A percentile compares a stretch with the other conserved stretches of the same genome.
Conservation (phyloP, 2,113 vertebrate species). For the Equus przewalskii region DNA sequence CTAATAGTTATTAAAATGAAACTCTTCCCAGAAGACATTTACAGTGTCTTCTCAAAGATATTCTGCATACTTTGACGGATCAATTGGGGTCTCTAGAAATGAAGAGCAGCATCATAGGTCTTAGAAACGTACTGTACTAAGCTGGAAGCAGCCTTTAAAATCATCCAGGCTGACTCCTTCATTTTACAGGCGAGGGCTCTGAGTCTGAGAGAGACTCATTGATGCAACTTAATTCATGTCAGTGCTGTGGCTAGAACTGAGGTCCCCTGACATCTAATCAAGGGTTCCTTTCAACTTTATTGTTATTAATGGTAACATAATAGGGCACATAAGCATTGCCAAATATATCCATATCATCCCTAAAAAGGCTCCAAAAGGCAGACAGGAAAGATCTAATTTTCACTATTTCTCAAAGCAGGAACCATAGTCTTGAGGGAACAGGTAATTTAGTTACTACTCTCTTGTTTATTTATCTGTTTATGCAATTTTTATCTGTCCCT, state of each 20-base stretch:
- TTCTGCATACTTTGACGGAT: neutral
- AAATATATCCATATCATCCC: neutral
- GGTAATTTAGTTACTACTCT: neutral
- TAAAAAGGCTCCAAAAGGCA: neutral
- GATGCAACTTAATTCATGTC: neutral
- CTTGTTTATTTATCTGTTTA: neutral
- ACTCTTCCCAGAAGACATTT: constrained; percentile 55
- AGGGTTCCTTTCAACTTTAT: neutral
- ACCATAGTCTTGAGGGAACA: neutral
- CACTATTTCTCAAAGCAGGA: neutral
- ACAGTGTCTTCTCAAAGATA: constrained; percentile 63
- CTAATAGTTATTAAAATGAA: constrained; percentile 70
- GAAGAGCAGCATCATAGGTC: neutral
- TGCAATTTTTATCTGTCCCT: neutral
- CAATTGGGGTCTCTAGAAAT: neutral
- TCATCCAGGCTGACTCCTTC: neutral
- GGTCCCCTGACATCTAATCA: neutral
- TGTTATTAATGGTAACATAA: neutral
- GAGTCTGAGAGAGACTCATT: neutral
- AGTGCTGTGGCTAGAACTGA: neutral
- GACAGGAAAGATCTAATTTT: neutral
- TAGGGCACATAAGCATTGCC: neutral
- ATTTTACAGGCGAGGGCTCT: neutral
- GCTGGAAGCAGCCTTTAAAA: neutral
- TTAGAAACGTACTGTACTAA: neutral